Evolutionary conservation across 2,797 vertebrate genomes (phyloP), one percentile per base, ranked within the genome.

Genomic region (Micromesistius poutassou): DNA sequence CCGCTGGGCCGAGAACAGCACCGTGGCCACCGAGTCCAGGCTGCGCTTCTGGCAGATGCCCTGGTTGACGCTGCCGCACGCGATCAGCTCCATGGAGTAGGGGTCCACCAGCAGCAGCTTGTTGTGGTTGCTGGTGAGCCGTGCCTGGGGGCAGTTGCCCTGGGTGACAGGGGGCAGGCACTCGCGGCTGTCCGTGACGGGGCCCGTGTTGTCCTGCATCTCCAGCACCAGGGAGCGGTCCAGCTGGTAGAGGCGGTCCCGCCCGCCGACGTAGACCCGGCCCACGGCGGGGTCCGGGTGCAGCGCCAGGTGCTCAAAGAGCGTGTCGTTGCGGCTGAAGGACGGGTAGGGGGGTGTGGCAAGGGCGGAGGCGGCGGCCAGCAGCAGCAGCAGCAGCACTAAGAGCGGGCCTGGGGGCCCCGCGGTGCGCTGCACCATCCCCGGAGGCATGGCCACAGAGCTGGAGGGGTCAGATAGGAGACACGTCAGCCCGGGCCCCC

Each of bases 21-120:
- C 89, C 0, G 70, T 81, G 25, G 89, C 73, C 0, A 99, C 93
- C 14, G 92, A 93, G 0, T 87, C 83, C 46, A 98, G 93, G 66
- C 93, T 95, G 73, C 97, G 94, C 82, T 97, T 98, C 87, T 99
- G 96, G 75, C 98, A 99, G 81, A 98, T 96, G 0, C 98, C 98
- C 88, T 99, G 98, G 92, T 96, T 95, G 74, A 98, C 95, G 0
- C 97, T 99, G 66, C 98, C 98, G 8, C 98, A 99, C 46, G 96
- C 97, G 0, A 99, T 96, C 16, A 99, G 95, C 77, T 97, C 95
- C 82, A 92, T 93, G 76, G 94, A 92, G 79, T 93, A 94, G 0
- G 95, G 79, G 81, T 98, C 94, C 71, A 98, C 95, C 75, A 99
- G 90, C 77, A 99, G 92, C 46, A 99, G 95, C 85, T 98, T 98